Evolutionary conservation across 2,888 invertebrate genomes (phyloP).

Genomic region (Dorcus parallelipipedus): DNA sequence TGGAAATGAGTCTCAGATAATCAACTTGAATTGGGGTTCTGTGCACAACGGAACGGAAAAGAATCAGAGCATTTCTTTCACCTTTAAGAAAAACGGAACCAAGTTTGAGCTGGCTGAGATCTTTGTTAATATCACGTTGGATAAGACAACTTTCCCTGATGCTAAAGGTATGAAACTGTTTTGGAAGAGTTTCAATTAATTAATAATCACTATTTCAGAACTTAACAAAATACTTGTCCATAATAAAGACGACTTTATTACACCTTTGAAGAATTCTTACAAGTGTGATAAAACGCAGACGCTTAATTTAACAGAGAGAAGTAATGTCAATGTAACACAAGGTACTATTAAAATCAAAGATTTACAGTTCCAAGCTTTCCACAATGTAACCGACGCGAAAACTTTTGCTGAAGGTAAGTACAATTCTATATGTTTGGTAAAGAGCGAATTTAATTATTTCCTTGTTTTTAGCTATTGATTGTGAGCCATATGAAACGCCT

Average conservation of each 20-base stretch:
- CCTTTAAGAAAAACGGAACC: constrained; percentile 28
- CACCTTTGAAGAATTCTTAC: constrained; percentile 67
- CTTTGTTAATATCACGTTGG: constrained; percentile 16
- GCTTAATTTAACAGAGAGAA: constrained; percentile 54
- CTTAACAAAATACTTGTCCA: constrained; percentile 50
- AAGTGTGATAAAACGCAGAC: constrained; percentile 62
- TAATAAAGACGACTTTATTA: constrained; percentile 54
- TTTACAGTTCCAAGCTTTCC: constrained; percentile 75
- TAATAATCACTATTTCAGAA: constrained; percentile 27
- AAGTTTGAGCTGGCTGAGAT: constrained; percentile 29
- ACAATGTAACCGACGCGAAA: constrained; percentile 46
- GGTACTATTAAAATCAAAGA: constrained; percentile 58
- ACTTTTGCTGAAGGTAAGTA: constrained; percentile 63
- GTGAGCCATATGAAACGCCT: constrained; percentile 67
- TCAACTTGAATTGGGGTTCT: constrained; percentile 44
- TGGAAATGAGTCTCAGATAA: constrained; percentile 38
- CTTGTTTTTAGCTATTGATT: constrained; percentile 63
- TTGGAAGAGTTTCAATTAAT: background rate
- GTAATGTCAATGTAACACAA: constrained; percentile 35
- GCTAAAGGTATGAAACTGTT: constrained; percentile 7
- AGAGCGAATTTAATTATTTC: constrained; percentile 7
- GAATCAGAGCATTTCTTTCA: constrained; percentile 20
- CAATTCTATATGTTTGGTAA: constrained; percentile 4
- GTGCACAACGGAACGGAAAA: constrained; percentile 1
- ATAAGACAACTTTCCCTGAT: constrained; percentile 23